Conservation (phyloP, 1,140 invertebrate species). For the Tetraneura akinire region DNA sequence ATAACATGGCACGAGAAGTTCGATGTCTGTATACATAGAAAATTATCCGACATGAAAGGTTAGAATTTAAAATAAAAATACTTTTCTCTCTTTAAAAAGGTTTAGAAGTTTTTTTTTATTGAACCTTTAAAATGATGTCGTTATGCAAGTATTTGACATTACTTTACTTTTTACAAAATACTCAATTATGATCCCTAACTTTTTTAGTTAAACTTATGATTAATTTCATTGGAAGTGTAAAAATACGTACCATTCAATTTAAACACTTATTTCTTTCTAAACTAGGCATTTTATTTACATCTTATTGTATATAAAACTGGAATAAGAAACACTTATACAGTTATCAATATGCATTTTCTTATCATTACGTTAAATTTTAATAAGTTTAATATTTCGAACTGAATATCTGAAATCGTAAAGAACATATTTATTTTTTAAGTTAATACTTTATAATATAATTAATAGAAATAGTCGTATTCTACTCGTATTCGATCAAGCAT, state of each 20-base stretch:
- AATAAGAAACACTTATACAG: background rate
- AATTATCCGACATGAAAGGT: background rate
- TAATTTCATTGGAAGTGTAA: too few relatives aligned
- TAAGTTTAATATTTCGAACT: too few relatives aligned
- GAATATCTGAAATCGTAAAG: too few relatives aligned
- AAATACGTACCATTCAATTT: background rate
- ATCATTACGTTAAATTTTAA: too few relatives aligned
- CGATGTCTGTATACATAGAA: background rate
- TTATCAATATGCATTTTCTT: too few relatives aligned
- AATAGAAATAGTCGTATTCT: too few relatives aligned
- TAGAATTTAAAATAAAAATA: background rate
- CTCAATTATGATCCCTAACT: background rate
- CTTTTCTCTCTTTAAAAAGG: background rate
- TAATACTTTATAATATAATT: too few relatives aligned
- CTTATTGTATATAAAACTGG: background rate
- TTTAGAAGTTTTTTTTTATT: background rate
- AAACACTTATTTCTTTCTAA: background rate
- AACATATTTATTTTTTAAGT: too few relatives aligned
- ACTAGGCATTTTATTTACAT: background rate
- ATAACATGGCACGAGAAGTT: background rate
- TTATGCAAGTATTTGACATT: background rate
- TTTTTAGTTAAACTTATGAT: background rate
- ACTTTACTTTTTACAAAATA: background rate
- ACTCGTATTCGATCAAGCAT: too few relatives aligned
- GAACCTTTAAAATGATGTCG: background rate